A percentile compares a stretch with the other conserved stretches of the same genome.
Conservation (phyloP, 1,140 invertebrate species). For the Asbolus verrucosus region DNA sequence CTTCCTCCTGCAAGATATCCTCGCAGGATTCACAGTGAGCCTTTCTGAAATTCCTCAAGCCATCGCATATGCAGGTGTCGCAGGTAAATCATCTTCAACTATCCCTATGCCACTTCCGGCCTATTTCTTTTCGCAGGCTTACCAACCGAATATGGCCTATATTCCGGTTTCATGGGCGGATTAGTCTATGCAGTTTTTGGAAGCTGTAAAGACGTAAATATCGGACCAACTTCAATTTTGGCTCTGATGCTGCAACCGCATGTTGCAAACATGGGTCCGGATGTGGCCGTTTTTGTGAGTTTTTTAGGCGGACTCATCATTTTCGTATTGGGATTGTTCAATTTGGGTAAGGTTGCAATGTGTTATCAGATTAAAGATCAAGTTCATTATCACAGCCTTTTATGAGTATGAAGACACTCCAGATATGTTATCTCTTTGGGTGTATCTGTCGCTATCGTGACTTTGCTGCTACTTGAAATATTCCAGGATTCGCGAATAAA, state of each 20-base stretch:
- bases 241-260: conserved; percentile 80
- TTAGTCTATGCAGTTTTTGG: conserved; percentile 88
- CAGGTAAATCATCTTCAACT: conserved; percentile 67
- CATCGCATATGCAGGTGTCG: conserved; percentile 85
- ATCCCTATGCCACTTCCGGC: too few relatives aligned
- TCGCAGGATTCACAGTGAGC: conserved; percentile 87
- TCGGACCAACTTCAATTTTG: conserved; percentile 85
- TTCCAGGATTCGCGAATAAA: too few relatives aligned
- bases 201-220: conserved; percentile 87
- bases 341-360: conserved; percentile 83
- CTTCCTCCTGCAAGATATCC: conserved; percentile 74
- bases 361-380: too few relatives aligned
- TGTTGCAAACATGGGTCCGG: conserved; percentile 71
- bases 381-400: too few relatives aligned
- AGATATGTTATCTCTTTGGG: too few relatives aligned
- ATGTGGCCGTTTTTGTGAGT: conserved; percentile 82
- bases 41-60: conserved; percentile 89
- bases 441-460: too few relatives aligned
- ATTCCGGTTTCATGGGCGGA: conserved; percentile 86
- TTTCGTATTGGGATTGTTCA: conserved; percentile 79
- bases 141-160: conserved; percentile 78
- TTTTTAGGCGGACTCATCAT: conserved; percentile 83
- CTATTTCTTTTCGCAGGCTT: conserved; percentile 53
- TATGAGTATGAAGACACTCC: too few relatives aligned
- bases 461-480: too few relatives aligned